Percentiles rank a stretch among this genome's conserved stretches.
Evolutionary conservation across 2,113 vertebrate species (phyloP).

Genomic region (Dolichallabes microphthalmus): DNA sequence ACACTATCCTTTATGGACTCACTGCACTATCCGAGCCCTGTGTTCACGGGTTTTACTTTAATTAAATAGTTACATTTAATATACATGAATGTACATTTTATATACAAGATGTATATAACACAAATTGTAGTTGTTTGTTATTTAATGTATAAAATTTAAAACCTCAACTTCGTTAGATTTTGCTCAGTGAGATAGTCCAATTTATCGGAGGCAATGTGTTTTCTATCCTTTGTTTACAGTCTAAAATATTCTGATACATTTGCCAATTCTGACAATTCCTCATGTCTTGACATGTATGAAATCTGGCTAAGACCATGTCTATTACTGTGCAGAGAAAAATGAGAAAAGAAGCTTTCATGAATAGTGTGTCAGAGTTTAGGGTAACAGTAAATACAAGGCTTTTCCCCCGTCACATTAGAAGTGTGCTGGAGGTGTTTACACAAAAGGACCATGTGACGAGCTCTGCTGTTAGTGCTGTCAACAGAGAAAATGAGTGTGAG

Average conservation of each 20-base stretch:
- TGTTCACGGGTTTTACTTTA: neutral
- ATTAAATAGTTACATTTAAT: neutral
- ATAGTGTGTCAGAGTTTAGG: neutral
- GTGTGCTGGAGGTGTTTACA: slow-evolving; percentile 16
- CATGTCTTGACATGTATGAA: neutral
- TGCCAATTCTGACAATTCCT: neutral
- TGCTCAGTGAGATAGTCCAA: neutral
- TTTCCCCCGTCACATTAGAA: neutral
- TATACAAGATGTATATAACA: neutral
- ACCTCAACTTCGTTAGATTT: neutral
- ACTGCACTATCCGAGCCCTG: neutral
- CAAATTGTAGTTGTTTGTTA: neutral
- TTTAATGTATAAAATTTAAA: neutral
- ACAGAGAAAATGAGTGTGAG: neutral
- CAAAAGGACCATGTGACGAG: slow-evolving; percentile 1
- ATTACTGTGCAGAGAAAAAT: neutral
- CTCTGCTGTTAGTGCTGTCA: neutral
- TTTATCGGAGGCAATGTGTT: neutral
- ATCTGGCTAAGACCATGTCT: neutral
- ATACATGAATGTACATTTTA: neutral
- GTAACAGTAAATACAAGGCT: neutral
- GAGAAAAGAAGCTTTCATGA: neutral
- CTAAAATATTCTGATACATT: neutral
- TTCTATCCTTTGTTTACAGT: neutral
- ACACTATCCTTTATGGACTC: neutral